phyloP scores from a whole-genome alignment of 2,888 invertebrate genomes.

The Machimus rusticus region DNA sequence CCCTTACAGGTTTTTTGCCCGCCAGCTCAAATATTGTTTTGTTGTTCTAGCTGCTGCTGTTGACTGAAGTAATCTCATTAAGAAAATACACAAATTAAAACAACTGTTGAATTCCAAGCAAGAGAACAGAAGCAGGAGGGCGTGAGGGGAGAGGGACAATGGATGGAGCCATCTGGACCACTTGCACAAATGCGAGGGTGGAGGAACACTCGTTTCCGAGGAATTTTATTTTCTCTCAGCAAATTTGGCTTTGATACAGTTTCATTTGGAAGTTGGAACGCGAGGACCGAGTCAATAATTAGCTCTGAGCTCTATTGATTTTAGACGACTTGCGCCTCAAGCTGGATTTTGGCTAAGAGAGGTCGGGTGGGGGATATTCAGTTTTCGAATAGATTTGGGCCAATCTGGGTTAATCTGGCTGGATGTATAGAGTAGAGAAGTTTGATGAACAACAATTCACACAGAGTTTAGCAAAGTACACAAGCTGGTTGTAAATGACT shows the following conservation, averaged over 20 bases:
- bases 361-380: background rate
- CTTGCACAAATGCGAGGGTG: background rate
- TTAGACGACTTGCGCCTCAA: background rate
- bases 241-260: background rate
- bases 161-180: background rate
- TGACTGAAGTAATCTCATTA: background rate
- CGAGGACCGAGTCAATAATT: background rate
- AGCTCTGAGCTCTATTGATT: background rate
- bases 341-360: background rate
- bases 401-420: background rate
- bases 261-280: background rate
- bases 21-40: background rate
- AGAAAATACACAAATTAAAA: background rate
- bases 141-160: background rate
- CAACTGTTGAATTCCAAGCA: background rate
- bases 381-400: background rate
- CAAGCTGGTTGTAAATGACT: too few species aligned
- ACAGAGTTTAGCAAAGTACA: too few species aligned
- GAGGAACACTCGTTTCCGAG: background rate
- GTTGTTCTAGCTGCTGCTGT: background rate
- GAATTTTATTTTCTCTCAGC: background rate
- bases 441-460: background rate
- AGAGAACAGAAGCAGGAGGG: background rate
- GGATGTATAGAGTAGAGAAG: background rate
- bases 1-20: background rate